These are phyloP conservation scores for Neria commutata DNA, from an alignment of 2,888 invertebrate genomes.

Conservation along the genomic window DNA sequence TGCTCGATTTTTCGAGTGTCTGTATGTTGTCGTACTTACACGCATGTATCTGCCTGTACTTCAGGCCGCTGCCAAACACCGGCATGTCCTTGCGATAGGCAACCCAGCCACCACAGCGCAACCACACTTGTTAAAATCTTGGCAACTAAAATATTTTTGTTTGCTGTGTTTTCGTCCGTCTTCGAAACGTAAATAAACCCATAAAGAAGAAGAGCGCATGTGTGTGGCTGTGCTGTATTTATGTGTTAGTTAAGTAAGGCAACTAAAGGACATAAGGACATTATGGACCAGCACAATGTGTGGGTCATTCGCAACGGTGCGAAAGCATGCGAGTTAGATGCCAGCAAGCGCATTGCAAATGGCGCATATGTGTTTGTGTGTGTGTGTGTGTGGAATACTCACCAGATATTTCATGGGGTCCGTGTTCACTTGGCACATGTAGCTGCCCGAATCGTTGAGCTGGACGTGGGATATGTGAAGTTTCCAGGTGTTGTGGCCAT, in stretches of 20 bases:
- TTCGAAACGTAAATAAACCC: too few species aligned
- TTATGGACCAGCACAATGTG: slow-evolving; percentile 31
- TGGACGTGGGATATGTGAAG: slow-evolving; percentile 89
- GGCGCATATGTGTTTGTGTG: slow-evolving; percentile 22
- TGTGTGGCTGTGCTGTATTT: too few species aligned
- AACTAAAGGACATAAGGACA: slow-evolving; percentile 30
- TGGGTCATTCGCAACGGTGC: slow-evolving; percentile 20
- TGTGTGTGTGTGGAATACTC: slow-evolving; percentile 60
- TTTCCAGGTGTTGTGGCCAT: slow-evolving; percentile 93
- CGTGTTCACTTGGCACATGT: slow-evolving; percentile 94
- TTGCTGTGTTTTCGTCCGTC: too few species aligned
- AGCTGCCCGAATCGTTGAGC: slow-evolving; percentile 88
- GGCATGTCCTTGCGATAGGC: too few species aligned
- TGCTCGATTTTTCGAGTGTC: too few species aligned
- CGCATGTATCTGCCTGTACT: too few species aligned
- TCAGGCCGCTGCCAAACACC: too few species aligned
- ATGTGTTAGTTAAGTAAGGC: slow-evolving; percentile 10
- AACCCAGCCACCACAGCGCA: too few species aligned
- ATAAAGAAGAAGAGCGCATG: too few species aligned
- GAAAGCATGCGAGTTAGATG: neutral
- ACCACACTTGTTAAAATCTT: too few species aligned
- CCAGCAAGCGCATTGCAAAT: neutral
- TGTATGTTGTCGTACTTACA: too few species aligned
- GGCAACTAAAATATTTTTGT: too few species aligned
- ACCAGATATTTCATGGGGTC: slow-evolving; percentile 91